Evolutionary conservation across 2,113 vertebrate genomes (phyloP).

Genomic region (Myiozetetes cayanensis): DNA sequence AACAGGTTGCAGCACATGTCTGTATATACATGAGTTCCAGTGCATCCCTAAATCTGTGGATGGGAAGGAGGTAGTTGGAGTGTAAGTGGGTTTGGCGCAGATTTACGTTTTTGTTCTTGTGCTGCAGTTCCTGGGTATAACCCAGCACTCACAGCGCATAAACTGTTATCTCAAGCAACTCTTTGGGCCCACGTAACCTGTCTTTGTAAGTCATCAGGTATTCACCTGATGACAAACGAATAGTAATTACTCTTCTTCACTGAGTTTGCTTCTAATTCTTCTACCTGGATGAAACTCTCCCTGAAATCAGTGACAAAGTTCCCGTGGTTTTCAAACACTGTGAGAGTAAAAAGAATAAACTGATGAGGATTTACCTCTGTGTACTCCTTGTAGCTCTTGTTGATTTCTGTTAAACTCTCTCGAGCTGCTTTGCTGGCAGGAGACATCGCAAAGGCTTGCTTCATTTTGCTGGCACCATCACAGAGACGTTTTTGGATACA

Average conservation of each 20-base stretch:
- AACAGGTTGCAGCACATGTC: background rate
- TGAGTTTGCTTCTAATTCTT: background rate
- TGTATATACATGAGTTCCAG: background rate
- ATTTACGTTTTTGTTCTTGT: background rate
- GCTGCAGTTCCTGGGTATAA: background rate
- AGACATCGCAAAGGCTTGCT: slow-evolving; percentile 92
- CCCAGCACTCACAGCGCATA: background rate
- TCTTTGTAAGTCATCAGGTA: background rate
- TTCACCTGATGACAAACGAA: background rate
- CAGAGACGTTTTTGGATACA: slow-evolving; percentile 94
- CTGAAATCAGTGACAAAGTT: background rate
- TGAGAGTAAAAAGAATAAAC: background rate
- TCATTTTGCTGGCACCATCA: slow-evolving; percentile 96
- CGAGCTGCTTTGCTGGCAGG: slow-evolving; percentile 92
- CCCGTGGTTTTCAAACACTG: background rate
- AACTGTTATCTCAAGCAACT: background rate
- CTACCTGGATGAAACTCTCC: background rate
- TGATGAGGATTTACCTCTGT: slow-evolving; percentile 82
- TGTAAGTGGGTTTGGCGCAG: background rate
- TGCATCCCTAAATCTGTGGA: background rate
- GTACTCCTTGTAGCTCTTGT: slow-evolving; percentile 91
- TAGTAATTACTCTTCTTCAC: background rate
- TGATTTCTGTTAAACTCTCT: slow-evolving; percentile 92
- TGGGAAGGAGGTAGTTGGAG: background rate
- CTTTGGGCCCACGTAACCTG: background rate